These are phyloP conservation scores for Synergus itoensis DNA, from an alignment of 2,888 invertebrate species.

Conservation along the genomic window DNA sequence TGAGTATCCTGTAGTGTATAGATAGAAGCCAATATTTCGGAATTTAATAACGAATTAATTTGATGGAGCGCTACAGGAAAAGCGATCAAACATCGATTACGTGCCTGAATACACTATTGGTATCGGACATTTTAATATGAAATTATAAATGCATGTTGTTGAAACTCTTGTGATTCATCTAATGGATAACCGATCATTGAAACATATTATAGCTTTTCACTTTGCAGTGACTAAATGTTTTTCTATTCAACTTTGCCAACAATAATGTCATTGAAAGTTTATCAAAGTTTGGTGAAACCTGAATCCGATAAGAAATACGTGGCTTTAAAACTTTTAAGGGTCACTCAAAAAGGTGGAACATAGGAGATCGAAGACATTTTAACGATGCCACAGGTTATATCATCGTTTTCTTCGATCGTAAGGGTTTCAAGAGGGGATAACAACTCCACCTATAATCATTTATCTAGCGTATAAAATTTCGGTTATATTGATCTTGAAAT, in stretches of 20 bases:
- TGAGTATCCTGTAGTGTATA: too few relatives aligned
- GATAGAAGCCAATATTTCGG: neutral
- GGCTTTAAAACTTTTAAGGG: slow-evolving; percentile 30
- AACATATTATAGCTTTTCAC: slow-evolving; percentile 2
- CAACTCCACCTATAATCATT: slow-evolving; percentile 16
- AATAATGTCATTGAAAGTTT: slow-evolving; percentile 19
- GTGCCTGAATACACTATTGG: slow-evolving; percentile 15
- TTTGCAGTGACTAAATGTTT: neutral
- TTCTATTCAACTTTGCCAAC: slow-evolving; percentile 15
- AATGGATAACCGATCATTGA: slow-evolving; percentile 17
- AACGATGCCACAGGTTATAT: slow-evolving; percentile 32
- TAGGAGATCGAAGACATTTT: slow-evolving; percentile 19
- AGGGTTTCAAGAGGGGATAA: slow-evolving; percentile 6
- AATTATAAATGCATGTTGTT: slow-evolving; percentile 23
- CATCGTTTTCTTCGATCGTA: slow-evolving; percentile 25
- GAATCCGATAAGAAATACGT: slow-evolving; percentile 28
- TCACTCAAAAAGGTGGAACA: slow-evolving; percentile 31
- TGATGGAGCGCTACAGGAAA: slow-evolving; percentile 18
- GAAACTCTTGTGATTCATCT: slow-evolving; percentile 10
- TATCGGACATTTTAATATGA: slow-evolving; percentile 14
- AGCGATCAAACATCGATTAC: slow-evolving; percentile 29
- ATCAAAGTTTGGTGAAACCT: slow-evolving; percentile 25
- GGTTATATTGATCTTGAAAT: neutral
- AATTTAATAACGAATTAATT: slow-evolving; percentile 39
- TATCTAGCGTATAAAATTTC: slow-evolving; percentile 1